Percentiles rank a stretch among this genome's conserved stretches.
Evolutionary conservation across 2,888 invertebrate genomes (phyloP).

Genomic region (Cecidostiba fungosa): DNA sequence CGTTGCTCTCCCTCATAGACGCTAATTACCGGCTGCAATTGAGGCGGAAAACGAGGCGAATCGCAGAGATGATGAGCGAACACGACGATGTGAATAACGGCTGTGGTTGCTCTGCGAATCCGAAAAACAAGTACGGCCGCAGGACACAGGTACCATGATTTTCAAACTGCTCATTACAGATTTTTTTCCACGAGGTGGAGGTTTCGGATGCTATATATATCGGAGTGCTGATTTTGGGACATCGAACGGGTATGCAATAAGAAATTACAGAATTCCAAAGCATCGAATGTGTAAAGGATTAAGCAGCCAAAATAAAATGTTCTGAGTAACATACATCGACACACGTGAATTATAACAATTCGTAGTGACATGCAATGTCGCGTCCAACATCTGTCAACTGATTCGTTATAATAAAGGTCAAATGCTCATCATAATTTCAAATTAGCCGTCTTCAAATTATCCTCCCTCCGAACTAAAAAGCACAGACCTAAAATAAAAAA

Average conservation of each 20-base stretch:
- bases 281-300: background rate
- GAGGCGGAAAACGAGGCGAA: constrained; percentile 16
- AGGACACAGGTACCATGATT: background rate
- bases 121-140: background rate
- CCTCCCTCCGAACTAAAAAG: background rate
- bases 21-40: constrained; percentile 22
- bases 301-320: background rate
- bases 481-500: background rate
- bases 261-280: no score
- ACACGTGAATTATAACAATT: background rate
- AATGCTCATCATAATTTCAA: background rate
- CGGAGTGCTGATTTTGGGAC: no score
- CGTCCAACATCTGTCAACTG: background rate
- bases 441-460: background rate
- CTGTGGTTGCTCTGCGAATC: background rate
- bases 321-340: background rate
- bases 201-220: no score
- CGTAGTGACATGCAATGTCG: background rate
- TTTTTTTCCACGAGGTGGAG: no score
- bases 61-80: background rate
- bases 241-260: no score
- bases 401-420: background rate
- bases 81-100: background rate
- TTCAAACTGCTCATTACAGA: no score
- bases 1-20: background rate